Evolutionary conservation across 2,797 vertebrate genomes (phyloP).

Genomic region (Phrynocephalus guinanensis): DNA sequence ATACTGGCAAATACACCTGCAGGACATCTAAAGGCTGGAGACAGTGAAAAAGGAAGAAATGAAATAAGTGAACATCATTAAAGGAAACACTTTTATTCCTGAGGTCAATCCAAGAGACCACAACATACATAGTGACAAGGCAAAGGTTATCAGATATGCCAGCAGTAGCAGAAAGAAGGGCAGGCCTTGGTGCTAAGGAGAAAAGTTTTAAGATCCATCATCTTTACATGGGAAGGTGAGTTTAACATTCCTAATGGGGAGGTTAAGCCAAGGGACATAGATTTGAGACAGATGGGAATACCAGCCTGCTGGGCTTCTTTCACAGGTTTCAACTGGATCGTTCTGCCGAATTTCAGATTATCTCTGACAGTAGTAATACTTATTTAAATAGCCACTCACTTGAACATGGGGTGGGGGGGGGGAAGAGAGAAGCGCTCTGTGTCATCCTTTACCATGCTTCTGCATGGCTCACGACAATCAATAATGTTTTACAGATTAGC

Average conservation of each 20-base stretch:
- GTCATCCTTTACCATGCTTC: conserved; percentile 52
- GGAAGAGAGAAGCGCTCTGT: conserved; percentile 39
- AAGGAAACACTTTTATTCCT: too few species aligned
- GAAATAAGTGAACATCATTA: too few species aligned
- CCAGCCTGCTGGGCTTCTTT: not conserved
- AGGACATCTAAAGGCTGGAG: too few species aligned
- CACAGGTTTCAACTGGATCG: not conserved
- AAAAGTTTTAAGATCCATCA: not conserved
- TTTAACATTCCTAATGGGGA: not conserved
- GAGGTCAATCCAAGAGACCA: too few species aligned
- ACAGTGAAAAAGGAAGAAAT: too few species aligned
- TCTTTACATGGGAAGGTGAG: not conserved
- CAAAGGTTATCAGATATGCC: too few species aligned
- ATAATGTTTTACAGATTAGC: conserved; percentile 63
- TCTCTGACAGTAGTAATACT: not conserved
- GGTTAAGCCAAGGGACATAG: not conserved
- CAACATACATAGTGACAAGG: too few species aligned
- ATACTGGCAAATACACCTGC: too few species aligned
- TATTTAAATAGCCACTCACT: conserved; percentile 49
- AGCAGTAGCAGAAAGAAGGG: too few species aligned
- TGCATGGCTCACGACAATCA: conserved; percentile 66
- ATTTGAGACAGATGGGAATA: not conserved
- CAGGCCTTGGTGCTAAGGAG: too few species aligned
- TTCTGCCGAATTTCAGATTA: conserved; percentile 39
- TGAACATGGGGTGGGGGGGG: conserved; percentile 54